Base-by-base conservation (phyloP, 92 coral and sea anemone species). In the Metridium senile region DNA sequence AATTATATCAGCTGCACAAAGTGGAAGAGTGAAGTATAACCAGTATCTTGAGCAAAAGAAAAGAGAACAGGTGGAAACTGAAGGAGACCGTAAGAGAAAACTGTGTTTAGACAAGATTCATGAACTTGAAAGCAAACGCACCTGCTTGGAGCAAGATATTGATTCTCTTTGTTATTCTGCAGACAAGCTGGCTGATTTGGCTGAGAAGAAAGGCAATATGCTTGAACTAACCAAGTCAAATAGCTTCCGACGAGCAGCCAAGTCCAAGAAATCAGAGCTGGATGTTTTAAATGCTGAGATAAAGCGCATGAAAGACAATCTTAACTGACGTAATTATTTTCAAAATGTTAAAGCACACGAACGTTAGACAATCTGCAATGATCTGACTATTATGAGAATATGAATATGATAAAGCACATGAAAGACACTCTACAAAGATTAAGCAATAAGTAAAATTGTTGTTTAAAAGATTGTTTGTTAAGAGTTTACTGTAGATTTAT, bases 151-250 rank as follows among this genome's bases (percentile, higher is more conserved):
- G 61, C 23, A 78, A 45, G 72, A 82, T 71, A 58, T 74, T 28
- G 54, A 53, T 74, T 74, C 71, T 53, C 80, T 75, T 32, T 26
- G 51, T 17, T 75, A 75, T 53, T n/a, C 66, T 19, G 83, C 75
- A 51, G 84, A 86, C 56, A 79, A 72, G 77, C 72, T 86, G 39
- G 64, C 71, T 73, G 75, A 51, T 31, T 81, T 49, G 53, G 83
- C 75, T 33, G 83, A 76, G 66, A 61, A 71, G 62, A 68, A 73
- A 84, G 78, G 89, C 73, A 79, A 84, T 30, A 63, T 84, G 45
- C 79, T 67, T 30, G 62, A 54, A 52, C 34, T 84, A 68, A 66
- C 89, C 39, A 74, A 78, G 70, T 74, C 85, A 59, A 84, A 84
- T 72, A 45, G 68, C 57, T 69, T 79, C 34, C 63, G 57, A 57